Base-by-base conservation (phyloP, 2,888 invertebrate species). In the Theodoxus fluviatilis region DNA sequence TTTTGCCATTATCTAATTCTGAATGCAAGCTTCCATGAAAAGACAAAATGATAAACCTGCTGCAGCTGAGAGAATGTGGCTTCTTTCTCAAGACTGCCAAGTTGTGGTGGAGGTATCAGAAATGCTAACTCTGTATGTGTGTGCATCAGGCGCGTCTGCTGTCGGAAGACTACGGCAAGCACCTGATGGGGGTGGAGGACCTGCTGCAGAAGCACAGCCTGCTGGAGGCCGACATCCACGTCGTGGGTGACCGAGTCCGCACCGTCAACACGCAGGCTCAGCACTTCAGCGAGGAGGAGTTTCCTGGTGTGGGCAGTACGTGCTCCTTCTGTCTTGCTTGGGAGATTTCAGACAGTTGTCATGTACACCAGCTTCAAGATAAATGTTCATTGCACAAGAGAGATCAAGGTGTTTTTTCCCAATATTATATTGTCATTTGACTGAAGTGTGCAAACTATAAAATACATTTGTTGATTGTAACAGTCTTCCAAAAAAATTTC, bases 151-250 rank as follows among this genome's bases (percentile, higher is more conserved):
- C 83, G 63, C 92, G 98, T 69, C 90, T 99, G 70, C 89, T 97
- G 83, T 97, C 97, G 1, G 98, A 99, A 86, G 99, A 99, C 88
- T 97, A 96, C 86, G 99, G 99, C 82, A 98, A 98, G 87, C 99
- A 99, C 89, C 90, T 99, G 81, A 98, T 99, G 98, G 98, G 98
- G n/a, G 99, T 99, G 2, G 98, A 99, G 88, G 99, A 99, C 89
- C 90, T 99, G 74, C 89, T 99, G 76, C 98, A 99, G 89, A 99
- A 99, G 87, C 99, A 99, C 87, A 94, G 94, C 31, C 90, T 99
- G 6, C 93, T 98, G 33, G 98, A 99, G 88, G 98, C 98, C 0
- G 99, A 99, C 83, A 98, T 99, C 86, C 97, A 97, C 85, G 97
- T 99, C 43, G 90, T 99, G 18, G 98, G 98, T 0, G 98, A 99